A percentile compares a stretch with the other conserved stretches of the same genome.
phyloP scores from a whole-genome alignment of 2,888 invertebrate genomes.

The Carpatolechia fugitivella region DNA sequence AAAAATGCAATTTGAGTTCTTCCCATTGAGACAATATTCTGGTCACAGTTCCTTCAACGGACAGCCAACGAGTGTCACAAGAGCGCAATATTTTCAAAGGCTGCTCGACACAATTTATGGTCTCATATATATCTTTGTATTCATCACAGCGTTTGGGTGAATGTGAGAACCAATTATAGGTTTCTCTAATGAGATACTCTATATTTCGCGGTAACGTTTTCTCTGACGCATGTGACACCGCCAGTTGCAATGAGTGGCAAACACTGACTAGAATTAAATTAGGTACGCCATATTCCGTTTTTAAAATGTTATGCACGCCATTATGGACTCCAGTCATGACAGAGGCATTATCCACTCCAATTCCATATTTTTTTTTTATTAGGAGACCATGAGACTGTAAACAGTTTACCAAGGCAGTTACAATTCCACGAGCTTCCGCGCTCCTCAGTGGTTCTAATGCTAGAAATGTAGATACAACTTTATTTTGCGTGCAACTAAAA shows the following conservation, averaged over 20 bases:
- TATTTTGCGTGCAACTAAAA: conserved; percentile 7
- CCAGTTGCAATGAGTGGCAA: conserved; percentile 35
- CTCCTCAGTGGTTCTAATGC: neutral
- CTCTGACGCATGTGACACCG: conserved; percentile 35
- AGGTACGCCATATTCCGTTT: conserved; percentile 23
- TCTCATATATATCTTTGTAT: conserved; percentile 29
- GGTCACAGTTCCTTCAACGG: conserved; percentile 9
- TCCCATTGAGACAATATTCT: conserved; percentile 3
- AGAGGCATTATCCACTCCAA: conserved; percentile 40
- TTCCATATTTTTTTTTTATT: conserved; percentile 21
- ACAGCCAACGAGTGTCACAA: conserved; percentile 32
- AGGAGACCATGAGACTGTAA: neutral
- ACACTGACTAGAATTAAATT: conserved; percentile 32
- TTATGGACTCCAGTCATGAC: conserved; percentile 38
- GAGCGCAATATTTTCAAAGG: conserved; percentile 30
- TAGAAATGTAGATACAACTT: conserved; percentile 10
- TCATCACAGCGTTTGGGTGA: conserved; percentile 31
- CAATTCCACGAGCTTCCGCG: conserved; percentile 6
- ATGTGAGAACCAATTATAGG: conserved; percentile 37
- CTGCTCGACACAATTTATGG: conserved; percentile 29
- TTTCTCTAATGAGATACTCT: conserved; percentile 29
- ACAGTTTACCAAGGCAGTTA: neutral
- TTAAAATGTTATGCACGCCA: conserved; percentile 31
- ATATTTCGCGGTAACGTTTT: conserved; percentile 31
- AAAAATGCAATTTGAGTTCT: conserved; percentile 11